Base-by-base conservation (phyloP, 2,797 vertebrate genomes). In the Coranthus polyacanthus region DNA sequence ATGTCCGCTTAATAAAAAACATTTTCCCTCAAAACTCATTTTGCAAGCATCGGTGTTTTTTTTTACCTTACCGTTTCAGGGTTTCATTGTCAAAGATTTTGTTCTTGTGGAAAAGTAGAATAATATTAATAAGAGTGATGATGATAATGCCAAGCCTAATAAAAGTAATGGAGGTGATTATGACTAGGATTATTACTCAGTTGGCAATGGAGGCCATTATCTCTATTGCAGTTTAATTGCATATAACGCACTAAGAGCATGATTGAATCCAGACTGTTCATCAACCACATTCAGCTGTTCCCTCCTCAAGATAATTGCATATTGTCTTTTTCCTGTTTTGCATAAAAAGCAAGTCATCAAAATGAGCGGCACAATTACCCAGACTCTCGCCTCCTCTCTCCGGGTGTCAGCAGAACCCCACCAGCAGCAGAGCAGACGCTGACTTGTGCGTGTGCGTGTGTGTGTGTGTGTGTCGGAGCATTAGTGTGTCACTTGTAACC, bases 151-250 rank as follows among this genome's bases (percentile, higher is more conserved):
- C 85, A 90, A 87, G 85, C 85, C 90, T 92, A 92, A 92, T 93
- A 93, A 93, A 93, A 93, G 92, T 93, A 93, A 93, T 93, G 92
- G 89, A 86, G 91, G 90, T 91, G 92, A 93, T 94, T 94, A 93
- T 92, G 90, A 91, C 90, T 82, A 67, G 91, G 90, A 93, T 94
- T 92, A 94, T 93, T 90, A 93, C 91, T 89, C 88, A 88, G 90
- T 91, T 90, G 90, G 90, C 91, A 89, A 88, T 90, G 91, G 85
- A 93, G 82, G 85, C 91, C 89, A 93, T 95, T 94, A 94, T 94
- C 92, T 93, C 86, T 92, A 95, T 94, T 93, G 90, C 92, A 79
- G 89, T 94, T 94, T 95, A 95, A 95, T 95, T 94, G 93, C 92
- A 92, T 93, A 92, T 92, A 94, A 93, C 91, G 74, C 89, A 85